Evolutionary conservation across 92 coral and sea anemone genomes (phyloP).

Genomic region (Heteractis magnifica): DNA sequence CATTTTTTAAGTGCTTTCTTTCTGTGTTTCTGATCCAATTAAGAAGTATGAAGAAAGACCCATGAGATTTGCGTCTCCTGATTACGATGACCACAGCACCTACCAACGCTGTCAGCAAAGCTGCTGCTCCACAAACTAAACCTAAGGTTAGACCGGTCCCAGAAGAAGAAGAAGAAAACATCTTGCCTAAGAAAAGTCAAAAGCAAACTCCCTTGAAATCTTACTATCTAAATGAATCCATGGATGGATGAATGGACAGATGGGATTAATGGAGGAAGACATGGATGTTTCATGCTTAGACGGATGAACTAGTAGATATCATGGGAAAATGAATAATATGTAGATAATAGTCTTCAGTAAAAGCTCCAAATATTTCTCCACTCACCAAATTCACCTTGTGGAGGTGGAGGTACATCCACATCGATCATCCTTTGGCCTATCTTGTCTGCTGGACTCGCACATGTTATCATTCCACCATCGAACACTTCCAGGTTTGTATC

Average conservation of each 20-base stretch:
- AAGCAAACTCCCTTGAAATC: neutral
- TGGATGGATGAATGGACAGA: neutral
- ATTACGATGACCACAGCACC: slow-evolving; percentile 3
- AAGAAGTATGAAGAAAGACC: neutral
- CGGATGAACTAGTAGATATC: too few relatives aligned
- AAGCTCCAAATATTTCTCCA: too few relatives aligned
- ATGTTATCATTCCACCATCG: slow-evolving; percentile 48
- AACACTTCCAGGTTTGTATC: slow-evolving; percentile 41
- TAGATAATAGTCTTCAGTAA: too few relatives aligned
- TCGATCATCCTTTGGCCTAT: slow-evolving; percentile 30
- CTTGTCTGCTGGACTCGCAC: slow-evolving; percentile 55
- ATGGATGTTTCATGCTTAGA: neutral
- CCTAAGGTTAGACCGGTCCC: neutral
- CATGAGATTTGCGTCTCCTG: slow-evolving; percentile 3
- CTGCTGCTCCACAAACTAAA: slow-evolving; percentile 1
- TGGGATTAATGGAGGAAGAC: neutral
- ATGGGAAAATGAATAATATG: too few relatives aligned
- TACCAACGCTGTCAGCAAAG: neutral
- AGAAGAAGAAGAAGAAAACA: neutral
- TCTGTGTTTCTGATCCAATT: too few relatives aligned
- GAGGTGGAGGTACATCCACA: neutral
- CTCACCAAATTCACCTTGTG: too few relatives aligned
- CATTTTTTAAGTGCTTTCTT: neutral
- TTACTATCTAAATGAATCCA: neutral
- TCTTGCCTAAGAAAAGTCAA: neutral